Conservation (phyloP, 2,888 invertebrate species). For the Endomychus coccineus region DNA sequence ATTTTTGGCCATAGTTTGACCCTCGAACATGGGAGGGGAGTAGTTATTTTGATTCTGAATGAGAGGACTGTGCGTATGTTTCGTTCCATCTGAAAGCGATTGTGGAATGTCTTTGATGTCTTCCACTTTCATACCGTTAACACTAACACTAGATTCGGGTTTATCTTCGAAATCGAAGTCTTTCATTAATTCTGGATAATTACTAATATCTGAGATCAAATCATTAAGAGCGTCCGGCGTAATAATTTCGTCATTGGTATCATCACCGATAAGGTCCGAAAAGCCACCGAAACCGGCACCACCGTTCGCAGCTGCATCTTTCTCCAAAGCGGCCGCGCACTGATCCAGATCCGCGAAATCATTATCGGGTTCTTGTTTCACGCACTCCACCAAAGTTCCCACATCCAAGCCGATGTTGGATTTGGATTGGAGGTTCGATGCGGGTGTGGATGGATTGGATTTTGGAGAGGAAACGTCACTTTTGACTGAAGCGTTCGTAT, state of each 20-base stretch:
- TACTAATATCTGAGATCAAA: constrained; percentile 79
- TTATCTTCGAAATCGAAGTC: constrained; percentile 69
- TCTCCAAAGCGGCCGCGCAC: constrained; percentile 78
- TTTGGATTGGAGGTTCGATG: constrained; percentile 39
- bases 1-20: constrained; percentile 25
- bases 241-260: constrained; percentile 70
- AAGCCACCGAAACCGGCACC: constrained; percentile 70
- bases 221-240: constrained; percentile 74
- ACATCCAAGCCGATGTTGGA: constrained; percentile 45
- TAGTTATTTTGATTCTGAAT: constrained; percentile 36
- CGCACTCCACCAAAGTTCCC: constrained; percentile 67
- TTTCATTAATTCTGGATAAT: constrained; percentile 69
- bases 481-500: constrained; percentile 61
- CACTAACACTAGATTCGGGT: constrained; percentile 29
- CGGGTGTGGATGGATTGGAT: constrained; percentile 44
- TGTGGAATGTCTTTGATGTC: constrained; percentile 35
- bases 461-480: constrained; percentile 52
- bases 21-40: constrained; percentile 39
- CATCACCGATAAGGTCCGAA: constrained; percentile 76
- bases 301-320: constrained; percentile 67
- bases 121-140: constrained; percentile 37
- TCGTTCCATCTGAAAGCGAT: constrained; percentile 22
- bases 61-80: constrained; percentile 34
- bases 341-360: constrained; percentile 81
- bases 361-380: constrained; percentile 60